Evolutionary conservation across 2,113 vertebrate species (phyloP).

Genomic region (Rhynchopsitta pachyrhyncha): DNA sequence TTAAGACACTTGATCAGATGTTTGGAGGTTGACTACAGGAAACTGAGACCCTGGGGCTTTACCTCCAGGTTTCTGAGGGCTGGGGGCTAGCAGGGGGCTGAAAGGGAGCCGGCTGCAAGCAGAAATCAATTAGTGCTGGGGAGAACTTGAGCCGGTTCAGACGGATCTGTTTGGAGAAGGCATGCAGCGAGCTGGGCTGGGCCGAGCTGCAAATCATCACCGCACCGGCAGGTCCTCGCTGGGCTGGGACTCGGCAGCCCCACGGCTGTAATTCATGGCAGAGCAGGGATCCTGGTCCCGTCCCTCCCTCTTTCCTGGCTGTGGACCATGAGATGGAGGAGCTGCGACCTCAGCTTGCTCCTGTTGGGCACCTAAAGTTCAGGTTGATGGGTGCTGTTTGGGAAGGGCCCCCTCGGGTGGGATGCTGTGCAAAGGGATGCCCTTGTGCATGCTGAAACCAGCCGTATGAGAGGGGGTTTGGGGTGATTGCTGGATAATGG

Average conservation of each 20-base stretch:
- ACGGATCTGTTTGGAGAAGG: neutral
- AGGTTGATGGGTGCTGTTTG: fast-evolving
- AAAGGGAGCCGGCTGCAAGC: neutral
- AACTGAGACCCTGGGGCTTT: slow-evolving; percentile 28
- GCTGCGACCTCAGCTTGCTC: neutral
- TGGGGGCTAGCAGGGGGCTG: neutral
- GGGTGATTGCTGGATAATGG: neutral
- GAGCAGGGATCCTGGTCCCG: neutral
- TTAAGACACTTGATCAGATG: slow-evolving; percentile 18
- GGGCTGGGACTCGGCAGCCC: neutral
- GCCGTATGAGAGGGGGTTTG: neutral
- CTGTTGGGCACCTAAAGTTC: neutral
- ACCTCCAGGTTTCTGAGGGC: neutral
- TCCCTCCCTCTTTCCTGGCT: neutral
- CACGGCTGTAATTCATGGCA: neutral
- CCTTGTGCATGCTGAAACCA: fast-evolving
- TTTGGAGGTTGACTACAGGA: neutral
- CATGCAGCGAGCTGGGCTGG: neutral
- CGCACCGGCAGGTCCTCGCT: neutral
- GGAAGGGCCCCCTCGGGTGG: fast-evolving
- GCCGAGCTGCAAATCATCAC: neutral
- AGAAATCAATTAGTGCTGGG: slow-evolving; percentile 47
- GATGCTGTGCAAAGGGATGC: too few species aligned
- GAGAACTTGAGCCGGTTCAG: slow-evolving; percentile 19
- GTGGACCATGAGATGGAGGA: neutral